A percentile compares a stretch with the other conserved stretches of the same genome.
Conservation (phyloP, 2,888 invertebrate species). For the Netelia inedita region DNA sequence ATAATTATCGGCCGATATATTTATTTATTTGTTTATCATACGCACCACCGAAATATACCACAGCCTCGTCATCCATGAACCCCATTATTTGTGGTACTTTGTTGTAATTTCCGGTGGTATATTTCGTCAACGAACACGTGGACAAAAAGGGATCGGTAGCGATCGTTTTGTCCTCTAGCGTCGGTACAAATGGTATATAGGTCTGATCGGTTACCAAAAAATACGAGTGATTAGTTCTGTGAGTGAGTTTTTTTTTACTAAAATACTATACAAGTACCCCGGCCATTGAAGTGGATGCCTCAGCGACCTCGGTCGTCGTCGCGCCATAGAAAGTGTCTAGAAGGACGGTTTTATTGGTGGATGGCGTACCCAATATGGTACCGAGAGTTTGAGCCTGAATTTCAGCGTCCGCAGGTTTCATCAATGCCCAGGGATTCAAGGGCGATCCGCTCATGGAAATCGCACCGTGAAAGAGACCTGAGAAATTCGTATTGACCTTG, state of each 20-base stretch:
- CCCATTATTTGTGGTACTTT: conserved; percentile 86
- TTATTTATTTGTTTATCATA: background rate
- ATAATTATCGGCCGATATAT: conserved; percentile 80
- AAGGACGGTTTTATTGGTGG: conserved; percentile 80
- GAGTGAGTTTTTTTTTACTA: background rate
- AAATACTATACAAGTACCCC: background rate
- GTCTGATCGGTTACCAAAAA: conserved; percentile 6
- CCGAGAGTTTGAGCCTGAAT: background rate
- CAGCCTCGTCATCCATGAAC: conserved; percentile 85
- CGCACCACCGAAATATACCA: conserved; percentile 56
- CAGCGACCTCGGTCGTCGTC: conserved; percentile 82
- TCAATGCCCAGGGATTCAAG: conserved; percentile 85
- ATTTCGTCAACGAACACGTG: conserved; percentile 84
- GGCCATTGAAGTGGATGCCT: background rate
- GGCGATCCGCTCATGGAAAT: conserved; percentile 87
- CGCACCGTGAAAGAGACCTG: conserved; percentile 86
- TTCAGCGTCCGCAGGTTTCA: conserved; percentile 30
- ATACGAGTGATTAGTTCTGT: background rate
- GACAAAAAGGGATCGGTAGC: conserved; percentile 85
- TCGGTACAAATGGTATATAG: conserved; percentile 85
- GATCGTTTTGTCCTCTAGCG: conserved; percentile 85
- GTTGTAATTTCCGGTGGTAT: conserved; percentile 84
- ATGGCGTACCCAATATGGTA: conserved; percentile 70
- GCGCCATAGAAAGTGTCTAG: conserved; percentile 83
- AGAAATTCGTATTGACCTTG: background rate